Conservation (phyloP, 2,888 invertebrate genomes). For the Anthrax anthrax region DNA sequence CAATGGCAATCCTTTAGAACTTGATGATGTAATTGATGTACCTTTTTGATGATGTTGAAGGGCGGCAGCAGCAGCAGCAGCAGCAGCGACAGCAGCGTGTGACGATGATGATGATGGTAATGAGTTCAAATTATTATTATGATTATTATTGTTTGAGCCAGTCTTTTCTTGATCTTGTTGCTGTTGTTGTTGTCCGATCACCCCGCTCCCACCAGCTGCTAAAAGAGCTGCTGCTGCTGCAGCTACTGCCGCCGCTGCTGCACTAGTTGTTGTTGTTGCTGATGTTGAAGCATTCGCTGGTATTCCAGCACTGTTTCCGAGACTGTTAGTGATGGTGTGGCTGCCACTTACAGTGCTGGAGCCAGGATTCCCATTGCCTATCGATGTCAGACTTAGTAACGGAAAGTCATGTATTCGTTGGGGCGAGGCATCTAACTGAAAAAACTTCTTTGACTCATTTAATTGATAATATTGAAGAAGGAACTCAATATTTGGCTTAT, state of each 20-base stretch:
- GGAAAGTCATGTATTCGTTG: constrained; percentile 27
- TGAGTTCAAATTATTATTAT: neutral
- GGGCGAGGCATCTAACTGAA: constrained; percentile 35
- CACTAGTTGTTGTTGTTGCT: constrained; percentile 10
- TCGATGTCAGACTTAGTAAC: constrained; percentile 17
- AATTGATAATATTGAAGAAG: constrained; percentile 33
- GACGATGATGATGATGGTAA: neutral
- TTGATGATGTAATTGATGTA: neutral
- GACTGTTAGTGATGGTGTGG: constrained; percentile 7
- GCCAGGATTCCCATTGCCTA: constrained; percentile 4
- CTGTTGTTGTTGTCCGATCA: constrained; percentile 19
- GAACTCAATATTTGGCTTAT: constrained; percentile 29
- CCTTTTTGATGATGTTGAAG: constrained; percentile 21
- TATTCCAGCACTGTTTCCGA: constrained; percentile 9
- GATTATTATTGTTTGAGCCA: neutral
- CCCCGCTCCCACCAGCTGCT: constrained; percentile 17
- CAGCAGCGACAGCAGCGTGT: constrained; percentile 23
- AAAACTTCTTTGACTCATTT: constrained; percentile 35
- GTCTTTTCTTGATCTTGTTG: constrained; percentile 8
- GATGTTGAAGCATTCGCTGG: constrained; percentile 6
- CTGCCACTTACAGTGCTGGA: constrained; percentile 3
- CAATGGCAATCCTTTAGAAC: neutral
- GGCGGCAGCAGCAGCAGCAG: constrained; percentile 53
- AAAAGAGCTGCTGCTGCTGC: constrained; percentile 13
- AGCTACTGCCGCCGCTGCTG: constrained; percentile 5